phyloP scores from a whole-genome alignment of 2,888 invertebrate species.

The Chymomyza procnemis region DNA sequence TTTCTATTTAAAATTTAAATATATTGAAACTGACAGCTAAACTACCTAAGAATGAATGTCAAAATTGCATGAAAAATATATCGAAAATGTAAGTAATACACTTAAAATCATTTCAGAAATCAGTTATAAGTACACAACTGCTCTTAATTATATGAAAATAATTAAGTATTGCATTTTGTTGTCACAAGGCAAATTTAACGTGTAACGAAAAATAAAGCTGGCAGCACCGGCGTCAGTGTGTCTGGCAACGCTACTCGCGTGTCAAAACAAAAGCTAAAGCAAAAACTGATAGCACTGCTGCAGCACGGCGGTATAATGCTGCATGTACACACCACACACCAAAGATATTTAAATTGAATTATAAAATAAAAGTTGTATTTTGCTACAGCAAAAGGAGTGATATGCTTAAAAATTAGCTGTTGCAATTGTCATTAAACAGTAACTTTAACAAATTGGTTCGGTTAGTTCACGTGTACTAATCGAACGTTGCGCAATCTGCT shows the following conservation, averaged over 20 bases:
- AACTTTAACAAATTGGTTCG: background rate
- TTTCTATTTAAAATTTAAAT: slow-evolving; percentile 28
- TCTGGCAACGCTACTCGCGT: background rate
- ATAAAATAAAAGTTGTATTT: slow-evolving; percentile 58
- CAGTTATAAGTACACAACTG: background rate
- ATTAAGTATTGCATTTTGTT: background rate
- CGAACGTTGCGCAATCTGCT: slow-evolving; percentile 65
- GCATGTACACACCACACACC: background rate
- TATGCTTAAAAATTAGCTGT: slow-evolving; percentile 8
- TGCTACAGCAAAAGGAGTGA: slow-evolving; percentile 21
- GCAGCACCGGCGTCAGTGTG: background rate
- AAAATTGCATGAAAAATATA: background rate
- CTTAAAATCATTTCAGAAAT: no score
- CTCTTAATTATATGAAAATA: background rate
- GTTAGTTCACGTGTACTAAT: slow-evolving; percentile 9
- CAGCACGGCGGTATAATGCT: background rate
- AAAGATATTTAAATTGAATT: slow-evolving; percentile 24
- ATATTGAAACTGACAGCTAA: background rate
- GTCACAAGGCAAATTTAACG: background rate
- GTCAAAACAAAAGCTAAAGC: background rate
- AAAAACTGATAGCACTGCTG: background rate
- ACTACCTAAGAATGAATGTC: background rate
- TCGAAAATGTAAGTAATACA: no score
- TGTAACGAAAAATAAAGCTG: background rate
- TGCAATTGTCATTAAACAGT: background rate